Evolutionary conservation across 2,888 invertebrate species (phyloP), one percentile per base, ranked within the genome.

Genomic region (Drosophila infuscata): DNA sequence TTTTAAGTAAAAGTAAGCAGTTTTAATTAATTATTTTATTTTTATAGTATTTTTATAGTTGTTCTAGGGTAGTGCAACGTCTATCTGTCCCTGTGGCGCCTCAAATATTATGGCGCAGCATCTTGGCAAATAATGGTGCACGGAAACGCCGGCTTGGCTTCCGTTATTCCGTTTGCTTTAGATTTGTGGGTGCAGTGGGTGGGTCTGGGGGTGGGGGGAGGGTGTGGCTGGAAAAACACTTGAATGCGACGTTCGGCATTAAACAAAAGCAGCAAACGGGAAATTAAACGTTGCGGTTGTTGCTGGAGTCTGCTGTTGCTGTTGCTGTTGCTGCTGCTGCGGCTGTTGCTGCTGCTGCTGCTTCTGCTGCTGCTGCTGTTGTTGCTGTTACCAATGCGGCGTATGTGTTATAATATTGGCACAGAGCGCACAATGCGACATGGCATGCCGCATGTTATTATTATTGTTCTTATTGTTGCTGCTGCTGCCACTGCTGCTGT

Each of bases 391-490:
- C 59, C 85, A 57, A 80, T 75, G 90, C 66, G 90, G 82, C 89
- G 85, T 82, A 86, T 86, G 85, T 85, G 89, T 76, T 73, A 89
- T 89, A 82, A 69, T 83, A 83, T 89, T 89, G 85, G 89, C 76
- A 80, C 73, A 73, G 65, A 76, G 64, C 56, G n/a, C 54, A 77
- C 61, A 80, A 59, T 78, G 80, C 63, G 56, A 69, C 70, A 76
- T 49, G 29, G 30, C 52, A 60, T 58, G 69, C 33, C 53, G 54
- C 35, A 60, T 79, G 62, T 48, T 67, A 67, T 41, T 51, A 60
- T 35, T 70, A 56, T 53, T 58, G 61, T 48, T 49, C 43, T 51
- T 49, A 48, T 57, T 54, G 70, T 43, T 43, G 54, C 33, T 43
- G 54, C 33, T 43, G 46, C 58, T 51, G 62, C 43, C 12, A 8